These are phyloP conservation scores for Florisuga fusca DNA, from an alignment of 2,797 vertebrate species.

Conservation along the genomic window DNA sequence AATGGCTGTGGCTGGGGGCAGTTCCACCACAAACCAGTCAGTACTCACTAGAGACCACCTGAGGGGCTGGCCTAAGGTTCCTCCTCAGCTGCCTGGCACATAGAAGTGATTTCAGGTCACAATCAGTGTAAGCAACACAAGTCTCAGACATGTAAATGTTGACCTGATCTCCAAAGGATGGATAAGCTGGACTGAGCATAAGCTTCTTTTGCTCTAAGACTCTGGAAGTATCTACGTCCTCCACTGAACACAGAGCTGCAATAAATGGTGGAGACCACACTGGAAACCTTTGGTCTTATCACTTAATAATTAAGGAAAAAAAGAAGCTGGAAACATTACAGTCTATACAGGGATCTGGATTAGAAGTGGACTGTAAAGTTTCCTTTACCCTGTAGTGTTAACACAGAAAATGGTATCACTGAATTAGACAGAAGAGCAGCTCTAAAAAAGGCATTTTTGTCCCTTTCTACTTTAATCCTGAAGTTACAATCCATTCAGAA, in stretches of 20 bases:
- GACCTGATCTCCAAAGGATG: slow-evolving; percentile 14
- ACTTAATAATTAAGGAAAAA: background rate
- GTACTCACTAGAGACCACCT: background rate
- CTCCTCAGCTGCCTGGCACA: background rate
- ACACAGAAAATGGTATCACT: background rate
- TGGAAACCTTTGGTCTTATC: background rate
- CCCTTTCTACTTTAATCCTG: background rate
- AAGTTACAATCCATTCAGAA: background rate
- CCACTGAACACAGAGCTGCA: background rate
- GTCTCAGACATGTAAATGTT: slow-evolving; percentile 63
- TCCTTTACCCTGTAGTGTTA: background rate
- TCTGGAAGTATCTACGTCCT: background rate
- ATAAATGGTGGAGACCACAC: background rate
- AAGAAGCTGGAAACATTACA: background rate
- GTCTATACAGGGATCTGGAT: background rate
- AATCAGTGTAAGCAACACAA: background rate
- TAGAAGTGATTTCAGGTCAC: slow-evolving; percentile 1
- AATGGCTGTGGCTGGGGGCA: background rate
- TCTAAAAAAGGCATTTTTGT: background rate
- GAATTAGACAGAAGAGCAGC: background rate
- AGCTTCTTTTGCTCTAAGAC: slow-evolving; percentile 40
- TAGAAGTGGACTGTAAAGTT: background rate
- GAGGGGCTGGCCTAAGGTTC: background rate
- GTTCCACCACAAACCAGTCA: background rate
- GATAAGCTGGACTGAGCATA: slow-evolving; percentile 45